Conservation (phyloP, 2,113 vertebrate species). For the Alligator mississippiensis region DNA sequence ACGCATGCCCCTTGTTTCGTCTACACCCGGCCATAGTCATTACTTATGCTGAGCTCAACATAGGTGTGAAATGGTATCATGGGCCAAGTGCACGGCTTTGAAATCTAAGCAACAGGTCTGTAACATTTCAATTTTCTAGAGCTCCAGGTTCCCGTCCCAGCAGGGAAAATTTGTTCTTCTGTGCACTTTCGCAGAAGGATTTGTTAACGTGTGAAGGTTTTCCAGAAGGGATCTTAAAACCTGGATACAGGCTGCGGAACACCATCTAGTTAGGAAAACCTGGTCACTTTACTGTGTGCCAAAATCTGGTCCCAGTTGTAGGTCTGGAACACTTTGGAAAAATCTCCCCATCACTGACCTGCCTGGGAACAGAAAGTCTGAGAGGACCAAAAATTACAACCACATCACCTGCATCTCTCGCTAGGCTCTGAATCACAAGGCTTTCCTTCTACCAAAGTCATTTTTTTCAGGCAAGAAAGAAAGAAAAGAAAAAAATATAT, state of each 20-base stretch:
- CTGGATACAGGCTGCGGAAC: background rate
- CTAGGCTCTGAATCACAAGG: background rate
- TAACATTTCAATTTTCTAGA: background rate
- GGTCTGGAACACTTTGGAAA: background rate
- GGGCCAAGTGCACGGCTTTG: background rate
- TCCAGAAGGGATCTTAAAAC: rapidly evolving
- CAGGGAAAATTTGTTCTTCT: background rate
- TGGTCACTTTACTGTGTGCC: background rate
- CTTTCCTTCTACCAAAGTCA: background rate
- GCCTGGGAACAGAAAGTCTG: background rate
- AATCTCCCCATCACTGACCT: background rate
- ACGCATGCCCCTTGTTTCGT: too few relatives aligned
- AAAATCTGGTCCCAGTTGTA: background rate
- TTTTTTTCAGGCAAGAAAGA: background rate
- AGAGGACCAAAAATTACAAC: background rate
- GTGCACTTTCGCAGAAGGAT: background rate
- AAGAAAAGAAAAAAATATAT: background rate
- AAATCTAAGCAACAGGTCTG: background rate
- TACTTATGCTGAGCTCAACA: background rate
- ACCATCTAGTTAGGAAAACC: background rate
- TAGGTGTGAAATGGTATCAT: background rate
- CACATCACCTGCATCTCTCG: background rate
- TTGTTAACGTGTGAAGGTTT: background rate
- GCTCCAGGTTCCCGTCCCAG: background rate
- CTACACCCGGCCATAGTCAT: background rate